phyloP scores from a whole-genome alignment of 2,888 invertebrate genomes.

The Hirtodrosophila confusa region DNA sequence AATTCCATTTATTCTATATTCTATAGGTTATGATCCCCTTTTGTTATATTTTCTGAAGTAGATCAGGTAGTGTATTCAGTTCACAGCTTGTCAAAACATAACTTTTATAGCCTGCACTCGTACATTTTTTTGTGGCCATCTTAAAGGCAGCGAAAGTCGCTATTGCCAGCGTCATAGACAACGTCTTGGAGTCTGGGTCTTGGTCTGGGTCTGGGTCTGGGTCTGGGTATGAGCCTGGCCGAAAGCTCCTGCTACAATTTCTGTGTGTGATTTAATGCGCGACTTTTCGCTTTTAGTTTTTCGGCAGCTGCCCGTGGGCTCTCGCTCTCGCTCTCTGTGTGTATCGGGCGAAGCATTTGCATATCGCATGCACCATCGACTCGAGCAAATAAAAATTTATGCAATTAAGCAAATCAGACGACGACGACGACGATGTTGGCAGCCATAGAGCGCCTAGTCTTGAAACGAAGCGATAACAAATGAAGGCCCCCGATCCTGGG shows the following conservation, averaged over 20 bases:
- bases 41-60: neutral
- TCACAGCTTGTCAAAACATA: neutral
- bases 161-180: constrained; percentile 23
- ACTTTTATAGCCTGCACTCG: constrained; percentile 12
- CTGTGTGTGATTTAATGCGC: constrained; percentile 76
- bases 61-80: constrained; percentile 19
- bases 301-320: constrained; percentile 53
- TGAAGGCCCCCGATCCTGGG: constrained; percentile 42
- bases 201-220: constrained; percentile 33
- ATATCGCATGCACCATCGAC: constrained; percentile 76
- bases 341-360: constrained; percentile 56
- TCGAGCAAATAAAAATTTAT: constrained; percentile 78
- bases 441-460: constrained; percentile 1
- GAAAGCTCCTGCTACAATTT: constrained; percentile 64
- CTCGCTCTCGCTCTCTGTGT: neutral
- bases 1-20: too few species aligned
- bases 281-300: constrained; percentile 56
- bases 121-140: constrained; percentile 34
- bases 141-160: constrained; percentile 61
- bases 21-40: too few species aligned
- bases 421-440: constrained; percentile 38
- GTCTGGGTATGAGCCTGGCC: constrained; percentile 6
- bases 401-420: constrained; percentile 78
- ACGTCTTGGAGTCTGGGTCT: constrained; percentile 17
- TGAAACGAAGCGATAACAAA: constrained; percentile 41